These are phyloP conservation scores for Nebria salina DNA, from an alignment of 2,888 invertebrate genomes.

Conservation along the genomic window DNA sequence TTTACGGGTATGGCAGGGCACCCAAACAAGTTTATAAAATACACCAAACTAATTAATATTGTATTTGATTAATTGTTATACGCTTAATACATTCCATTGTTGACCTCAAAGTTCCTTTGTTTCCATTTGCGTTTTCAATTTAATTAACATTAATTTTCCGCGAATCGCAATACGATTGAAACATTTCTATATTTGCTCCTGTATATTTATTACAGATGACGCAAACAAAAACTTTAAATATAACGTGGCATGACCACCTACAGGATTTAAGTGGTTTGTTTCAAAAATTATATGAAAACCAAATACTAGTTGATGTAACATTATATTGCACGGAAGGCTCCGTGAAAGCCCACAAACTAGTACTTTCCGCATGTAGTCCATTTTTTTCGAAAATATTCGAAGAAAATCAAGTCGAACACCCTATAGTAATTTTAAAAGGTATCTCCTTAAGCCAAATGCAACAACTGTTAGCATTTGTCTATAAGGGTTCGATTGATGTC, in stretches of 20 bases:
- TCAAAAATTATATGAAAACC: slow-evolving; percentile 40
- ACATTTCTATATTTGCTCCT: not conserved
- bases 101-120: not conserved
- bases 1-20: not conserved
- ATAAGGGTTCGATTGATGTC: slow-evolving; percentile 40
- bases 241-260: slow-evolving; percentile 42
- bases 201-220: slow-evolving; percentile 35
- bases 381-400: slow-evolving; percentile 42
- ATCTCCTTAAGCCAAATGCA: slow-evolving; percentile 34
- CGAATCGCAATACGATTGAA: not conserved
- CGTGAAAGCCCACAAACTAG: slow-evolving; percentile 39
- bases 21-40: not conserved
- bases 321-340: slow-evolving; percentile 38
- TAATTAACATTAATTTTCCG: not conserved
- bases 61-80: not conserved
- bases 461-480: slow-evolving; percentile 39
- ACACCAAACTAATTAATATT: not conserved
- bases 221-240: slow-evolving; percentile 36
- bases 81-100: not conserved
- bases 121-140: not conserved
- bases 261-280: slow-evolving; percentile 43
- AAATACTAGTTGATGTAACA: slow-evolving; percentile 42
- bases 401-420: slow-evolving; percentile 35
- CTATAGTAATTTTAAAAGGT: slow-evolving; percentile 33
- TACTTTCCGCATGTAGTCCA: slow-evolving; percentile 39